Base-by-base conservation (phyloP, 2,113 vertebrate genomes). In the Saimiri boliviensis region DNA sequence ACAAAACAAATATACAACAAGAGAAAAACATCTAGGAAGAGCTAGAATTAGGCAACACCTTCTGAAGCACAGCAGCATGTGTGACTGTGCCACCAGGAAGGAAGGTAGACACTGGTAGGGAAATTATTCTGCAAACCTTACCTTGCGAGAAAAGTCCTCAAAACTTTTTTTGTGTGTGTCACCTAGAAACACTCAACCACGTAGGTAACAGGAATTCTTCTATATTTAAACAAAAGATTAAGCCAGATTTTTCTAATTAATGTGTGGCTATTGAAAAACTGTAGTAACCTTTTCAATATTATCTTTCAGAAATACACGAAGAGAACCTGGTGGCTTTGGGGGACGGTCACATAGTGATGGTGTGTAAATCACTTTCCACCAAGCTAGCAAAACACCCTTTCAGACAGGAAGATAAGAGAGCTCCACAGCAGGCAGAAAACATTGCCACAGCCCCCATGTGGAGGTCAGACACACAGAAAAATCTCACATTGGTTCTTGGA, bases 61-160 rank as follows among this genome's bases (percentile, higher is more conserved):
- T 25, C 25, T 45, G 84, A 47, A 23, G 25, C 37, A 27, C 0
- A 7, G 14, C 13, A 2, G 8, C 14, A 3, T 12, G 2, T 8
- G 17, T 10, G 4, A 32, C 0, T 12, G 1, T 8, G 13, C 3
- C 1, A 32, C 0, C 0, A 6, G 17, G 6, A 19, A 49, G 21
- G 19, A 16, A 40, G 47, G 8, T 35, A 40, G 47, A 47, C 1
- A 0, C 27, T 4, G 8, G 17, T 0, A 2, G 13, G 32, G 6
- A 21, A 30, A 60, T 21, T 0, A 0, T 40, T 3, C 1, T 3
- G 19, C 14, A 85, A 32, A 37, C 8, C 60, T 52, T 63, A 2
- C 30, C 16, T 11, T 0, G 1, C 6, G 58, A 89, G 32, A 8
- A 63, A 27, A 2, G 2, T 23, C 35, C 37, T 3, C 1, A 63